Evolutionary conservation across 2,113 vertebrate genomes (phyloP).

Genomic region (Eulemur rufifrons): DNA sequence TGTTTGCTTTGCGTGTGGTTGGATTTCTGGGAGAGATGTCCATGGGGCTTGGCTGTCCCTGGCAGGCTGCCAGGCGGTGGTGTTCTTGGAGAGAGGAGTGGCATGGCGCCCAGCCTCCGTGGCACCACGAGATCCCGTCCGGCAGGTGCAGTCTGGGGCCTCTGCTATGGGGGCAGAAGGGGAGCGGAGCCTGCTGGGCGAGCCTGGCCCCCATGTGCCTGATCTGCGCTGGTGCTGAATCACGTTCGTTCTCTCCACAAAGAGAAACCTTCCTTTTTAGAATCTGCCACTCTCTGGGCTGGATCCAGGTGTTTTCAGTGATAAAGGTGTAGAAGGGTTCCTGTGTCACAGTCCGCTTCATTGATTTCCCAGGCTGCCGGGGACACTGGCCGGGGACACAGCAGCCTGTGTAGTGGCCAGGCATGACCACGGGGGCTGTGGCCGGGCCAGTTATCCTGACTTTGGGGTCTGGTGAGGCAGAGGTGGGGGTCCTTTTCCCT

Average conservation of each 20-base stretch:
- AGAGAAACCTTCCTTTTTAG: slow-evolving; percentile 41
- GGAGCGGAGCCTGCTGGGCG: neutral
- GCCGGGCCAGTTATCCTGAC: neutral
- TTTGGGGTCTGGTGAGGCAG: neutral
- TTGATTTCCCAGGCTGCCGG: neutral
- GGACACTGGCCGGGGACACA: neutral
- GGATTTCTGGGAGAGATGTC: slow-evolving; percentile 42
- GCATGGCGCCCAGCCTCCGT: slow-evolving; percentile 10
- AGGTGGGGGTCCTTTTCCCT: neutral
- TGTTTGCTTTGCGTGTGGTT: neutral
- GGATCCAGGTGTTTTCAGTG: neutral
- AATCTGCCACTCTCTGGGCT: neutral
- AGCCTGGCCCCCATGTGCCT: neutral
- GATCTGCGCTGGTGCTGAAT: slow-evolving; percentile 25
- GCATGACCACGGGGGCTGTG: neutral
- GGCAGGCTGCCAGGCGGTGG: slow-evolving; percentile 39
- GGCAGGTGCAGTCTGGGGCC: slow-evolving; percentile 48
- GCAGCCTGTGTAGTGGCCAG: neutral
- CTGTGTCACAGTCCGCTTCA: neutral
- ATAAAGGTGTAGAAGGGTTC: neutral
- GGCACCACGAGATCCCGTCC: slow-evolving; percentile 17
- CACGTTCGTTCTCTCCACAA: neutral
- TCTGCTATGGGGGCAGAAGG: neutral
- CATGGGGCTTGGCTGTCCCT: neutral
- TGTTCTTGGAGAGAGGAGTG: slow-evolving; percentile 72